Percentiles rank a stretch among this genome's conserved stretches.
Evolutionary conservation across 2,797 vertebrate species (phyloP).

Genomic region (Gobionotothen gibberifrons): DNA sequence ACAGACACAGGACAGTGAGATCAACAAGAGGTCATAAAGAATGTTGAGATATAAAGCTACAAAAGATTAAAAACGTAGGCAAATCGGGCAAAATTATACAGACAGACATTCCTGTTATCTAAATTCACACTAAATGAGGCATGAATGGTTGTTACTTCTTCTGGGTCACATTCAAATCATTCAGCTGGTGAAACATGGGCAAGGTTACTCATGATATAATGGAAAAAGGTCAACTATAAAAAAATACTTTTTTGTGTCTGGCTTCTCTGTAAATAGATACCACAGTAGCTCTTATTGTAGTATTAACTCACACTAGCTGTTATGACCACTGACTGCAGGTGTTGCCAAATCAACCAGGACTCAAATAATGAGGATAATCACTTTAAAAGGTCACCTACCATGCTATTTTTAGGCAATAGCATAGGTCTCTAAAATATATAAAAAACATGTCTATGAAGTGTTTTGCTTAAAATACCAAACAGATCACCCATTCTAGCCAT

Average conservation of each 20-base stretch:
- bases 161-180: background rate
- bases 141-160: background rate
- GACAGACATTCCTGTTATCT: background rate
- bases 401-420: too few relatives aligned
- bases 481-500: too few relatives aligned
- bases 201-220: background rate
- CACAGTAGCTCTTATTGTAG: too few relatives aligned
- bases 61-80: background rate
- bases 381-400: too few relatives aligned
- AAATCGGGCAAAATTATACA: background rate
- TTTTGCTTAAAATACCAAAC: too few relatives aligned
- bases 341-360: background rate
- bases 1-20: constrained; percentile 20
- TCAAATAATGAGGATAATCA: constrained; percentile 6
- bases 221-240: background rate
- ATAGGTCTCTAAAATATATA: too few relatives aligned
- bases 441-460: too few relatives aligned
- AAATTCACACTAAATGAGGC: background rate
- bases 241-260: background rate
- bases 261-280: too few relatives aligned
- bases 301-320: background rate
- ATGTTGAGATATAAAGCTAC: background rate
- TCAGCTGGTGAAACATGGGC: background rate
- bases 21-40: background rate
- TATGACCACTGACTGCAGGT: background rate